These are phyloP conservation scores for Dipodomys ordii DNA, from an alignment of 2,113 vertebrate genomes.

Conservation along the genomic window DNA sequence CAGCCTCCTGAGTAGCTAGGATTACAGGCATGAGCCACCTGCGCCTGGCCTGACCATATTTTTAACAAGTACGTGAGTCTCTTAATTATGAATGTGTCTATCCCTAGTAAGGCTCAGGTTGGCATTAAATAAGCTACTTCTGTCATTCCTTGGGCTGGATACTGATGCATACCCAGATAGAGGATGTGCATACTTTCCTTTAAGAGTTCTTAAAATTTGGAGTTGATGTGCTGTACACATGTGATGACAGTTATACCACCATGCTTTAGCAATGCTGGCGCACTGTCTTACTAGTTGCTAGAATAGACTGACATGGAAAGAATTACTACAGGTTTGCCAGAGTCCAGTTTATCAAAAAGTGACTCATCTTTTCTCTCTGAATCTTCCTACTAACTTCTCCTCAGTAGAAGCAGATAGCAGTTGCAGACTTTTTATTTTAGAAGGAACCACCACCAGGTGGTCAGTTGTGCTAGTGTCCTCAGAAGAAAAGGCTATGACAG, in stretches of 20 bases:
- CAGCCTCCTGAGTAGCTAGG: too few relatives aligned
- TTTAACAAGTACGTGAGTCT: neutral
- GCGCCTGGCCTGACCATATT: neutral
- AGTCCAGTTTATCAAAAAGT: neutral
- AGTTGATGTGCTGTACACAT: accelerated
- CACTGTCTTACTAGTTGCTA: neutral
- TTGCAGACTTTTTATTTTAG: neutral
- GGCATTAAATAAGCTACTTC: neutral
- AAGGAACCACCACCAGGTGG: neutral
- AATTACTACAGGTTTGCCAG: neutral
- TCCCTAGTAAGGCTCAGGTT: neutral
- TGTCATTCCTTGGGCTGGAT: neutral
- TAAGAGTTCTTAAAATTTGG: neutral
- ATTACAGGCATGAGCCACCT: too few relatives aligned
- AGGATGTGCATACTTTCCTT: neutral
- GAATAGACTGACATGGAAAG: neutral
- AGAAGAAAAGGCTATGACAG: neutral
- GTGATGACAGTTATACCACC: accelerated
- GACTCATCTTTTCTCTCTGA: neutral
- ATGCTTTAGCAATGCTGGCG: too few relatives aligned
- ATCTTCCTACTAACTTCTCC: too few relatives aligned
- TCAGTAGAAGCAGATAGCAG: neutral
- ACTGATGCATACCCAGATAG: neutral
- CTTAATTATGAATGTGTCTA: neutral
- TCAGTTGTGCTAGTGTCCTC: neutral